Evolutionary conservation across 2,797 vertebrate genomes (phyloP).

Genomic region (Sternarchorhynchus goeldii): DNA sequence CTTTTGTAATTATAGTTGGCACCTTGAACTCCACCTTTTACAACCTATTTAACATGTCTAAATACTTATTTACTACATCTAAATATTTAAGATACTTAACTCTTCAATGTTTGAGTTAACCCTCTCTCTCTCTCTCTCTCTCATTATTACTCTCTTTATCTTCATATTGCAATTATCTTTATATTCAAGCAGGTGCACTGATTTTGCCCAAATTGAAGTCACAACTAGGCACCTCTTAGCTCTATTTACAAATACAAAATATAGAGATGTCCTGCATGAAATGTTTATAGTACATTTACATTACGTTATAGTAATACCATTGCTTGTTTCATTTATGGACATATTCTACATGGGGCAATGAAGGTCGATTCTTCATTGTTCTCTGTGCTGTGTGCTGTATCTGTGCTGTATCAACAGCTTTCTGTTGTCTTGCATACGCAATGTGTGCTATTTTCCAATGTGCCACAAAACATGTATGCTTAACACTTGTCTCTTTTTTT

Average conservation of each 20-base stretch:
- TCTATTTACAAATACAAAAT: too few relatives aligned
- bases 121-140: too few relatives aligned
- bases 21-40: conserved; percentile 22
- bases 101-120: too few relatives aligned
- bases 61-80: too few relatives aligned
- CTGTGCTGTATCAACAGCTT: conserved; percentile 24
- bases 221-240: too few relatives aligned
- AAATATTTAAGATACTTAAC: too few relatives aligned
- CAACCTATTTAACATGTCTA: conserved; percentile 4
- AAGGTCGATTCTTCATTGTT: background rate
- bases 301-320: conserved; percentile 1
- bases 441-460: conserved; percentile 23
- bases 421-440: conserved; percentile 19
- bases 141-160: too few relatives aligned
- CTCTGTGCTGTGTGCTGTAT: conserved; percentile 18
- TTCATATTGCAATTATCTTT: background rate
- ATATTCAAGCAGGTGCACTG: background rate
- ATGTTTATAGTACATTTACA: too few relatives aligned
- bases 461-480: conserved; percentile 38
- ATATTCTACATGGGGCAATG: background rate
- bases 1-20: conserved; percentile 70
- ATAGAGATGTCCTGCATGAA: too few relatives aligned
- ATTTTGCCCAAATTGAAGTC: background rate
- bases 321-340: conserved; percentile 1
- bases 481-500: conserved; percentile 21